These are phyloP conservation scores for Enteromius trimaculatus DNA, from an alignment of 2,797 vertebrate genomes.

Conservation along the genomic window DNA sequence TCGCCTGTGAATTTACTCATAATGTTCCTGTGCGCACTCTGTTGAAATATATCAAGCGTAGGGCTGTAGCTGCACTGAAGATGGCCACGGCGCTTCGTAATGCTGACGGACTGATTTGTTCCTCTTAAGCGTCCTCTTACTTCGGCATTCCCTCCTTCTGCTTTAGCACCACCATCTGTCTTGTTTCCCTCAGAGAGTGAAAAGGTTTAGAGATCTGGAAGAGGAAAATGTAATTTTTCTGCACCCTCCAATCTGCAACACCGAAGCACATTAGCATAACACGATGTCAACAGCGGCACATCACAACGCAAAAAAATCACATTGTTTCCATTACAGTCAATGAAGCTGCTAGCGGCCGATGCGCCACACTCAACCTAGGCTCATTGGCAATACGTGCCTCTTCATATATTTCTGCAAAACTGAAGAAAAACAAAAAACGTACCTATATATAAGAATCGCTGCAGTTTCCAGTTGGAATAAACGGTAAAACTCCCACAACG, in stretches of 20 bases:
- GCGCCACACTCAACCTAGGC: too few relatives aligned
- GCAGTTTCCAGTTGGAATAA: too few relatives aligned
- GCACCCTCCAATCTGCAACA: neutral
- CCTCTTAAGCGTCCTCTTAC: conserved; percentile 18
- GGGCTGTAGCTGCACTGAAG: conserved; percentile 1
- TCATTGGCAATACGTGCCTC: too few relatives aligned
- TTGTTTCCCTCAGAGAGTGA: conserved; percentile 43
- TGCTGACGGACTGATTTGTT: neutral
- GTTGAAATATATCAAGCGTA: conserved; percentile 9
- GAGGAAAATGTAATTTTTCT: conserved; percentile 13
- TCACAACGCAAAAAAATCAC: neutral
- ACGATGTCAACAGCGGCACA: neutral
- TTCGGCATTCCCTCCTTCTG: conserved; percentile 19
- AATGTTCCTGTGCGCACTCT: conserved; percentile 13
- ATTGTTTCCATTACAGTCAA: conserved; percentile 4
- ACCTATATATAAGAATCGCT: too few relatives aligned
- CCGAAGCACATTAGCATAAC: conserved; percentile 5
- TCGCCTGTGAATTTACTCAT: conserved; percentile 35
- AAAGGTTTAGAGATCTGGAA: conserved; percentile 34
- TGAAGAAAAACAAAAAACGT: too few relatives aligned
- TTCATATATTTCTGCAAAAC: too few relatives aligned
- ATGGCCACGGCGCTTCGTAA: neutral
- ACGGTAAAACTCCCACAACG: too few relatives aligned
- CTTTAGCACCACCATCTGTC: conserved; percentile 44
- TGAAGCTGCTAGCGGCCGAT: neutral